phyloP scores from a whole-genome alignment of 2,888 invertebrate genomes.

The Podabrus alpinus region DNA sequence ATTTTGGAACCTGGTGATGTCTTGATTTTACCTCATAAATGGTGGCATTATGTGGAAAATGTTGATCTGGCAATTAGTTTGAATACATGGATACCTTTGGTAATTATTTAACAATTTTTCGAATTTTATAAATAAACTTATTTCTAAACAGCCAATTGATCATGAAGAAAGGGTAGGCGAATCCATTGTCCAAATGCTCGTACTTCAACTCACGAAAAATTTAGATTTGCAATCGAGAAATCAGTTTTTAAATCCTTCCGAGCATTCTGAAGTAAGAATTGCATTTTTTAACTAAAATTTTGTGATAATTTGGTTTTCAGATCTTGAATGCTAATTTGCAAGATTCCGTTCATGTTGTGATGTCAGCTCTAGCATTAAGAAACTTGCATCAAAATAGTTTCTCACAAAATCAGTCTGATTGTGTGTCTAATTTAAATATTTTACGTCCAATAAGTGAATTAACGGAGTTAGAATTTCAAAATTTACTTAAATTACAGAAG shows the following conservation, averaged over 20 bases:
- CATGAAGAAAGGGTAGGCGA: constrained; percentile 64
- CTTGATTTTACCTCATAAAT: constrained; percentile 84
- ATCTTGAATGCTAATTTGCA: not conserved
- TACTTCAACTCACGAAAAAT: constrained; percentile 64
- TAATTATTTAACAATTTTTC: constrained; percentile 45
- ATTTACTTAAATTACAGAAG: constrained; percentile 41
- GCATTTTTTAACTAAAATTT: not conserved
- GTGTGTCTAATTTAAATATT: not conserved
- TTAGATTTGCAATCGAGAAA: constrained; percentile 58
- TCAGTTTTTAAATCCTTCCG: constrained; percentile 57
- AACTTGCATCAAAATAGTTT: not conserved
- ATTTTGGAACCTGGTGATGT: constrained; percentile 83
- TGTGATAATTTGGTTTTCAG: not conserved
- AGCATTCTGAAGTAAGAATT: not conserved
- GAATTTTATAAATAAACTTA: not conserved
- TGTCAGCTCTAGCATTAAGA: not conserved
- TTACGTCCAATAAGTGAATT: constrained; percentile 34
- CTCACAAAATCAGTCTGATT: not conserved
- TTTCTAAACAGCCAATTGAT: constrained; percentile 50
- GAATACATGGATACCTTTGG: constrained; percentile 76
- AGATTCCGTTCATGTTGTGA: not conserved
- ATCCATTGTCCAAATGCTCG: constrained; percentile 69
- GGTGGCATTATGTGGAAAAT: constrained; percentile 98
- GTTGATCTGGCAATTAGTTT: constrained; percentile 69
- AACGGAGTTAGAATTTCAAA: constrained; percentile 35